A percentile compares a stretch with the other conserved stretches of the same genome.
Conservation (phyloP, 2,113 vertebrate species). For the Apus apus region DNA sequence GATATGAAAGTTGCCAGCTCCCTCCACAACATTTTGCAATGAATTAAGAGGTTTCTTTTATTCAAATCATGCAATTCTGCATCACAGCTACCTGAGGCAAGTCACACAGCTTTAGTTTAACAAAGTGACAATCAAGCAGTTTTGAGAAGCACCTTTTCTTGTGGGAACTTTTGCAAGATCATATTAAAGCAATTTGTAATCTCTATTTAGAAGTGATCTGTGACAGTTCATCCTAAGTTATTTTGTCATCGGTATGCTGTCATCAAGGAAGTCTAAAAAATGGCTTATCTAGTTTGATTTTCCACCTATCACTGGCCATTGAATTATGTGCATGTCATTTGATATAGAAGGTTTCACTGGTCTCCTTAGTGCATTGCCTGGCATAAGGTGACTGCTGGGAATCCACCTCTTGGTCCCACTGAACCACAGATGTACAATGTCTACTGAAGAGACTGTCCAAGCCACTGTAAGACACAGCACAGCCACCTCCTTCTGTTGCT, state of each 20-base stretch:
- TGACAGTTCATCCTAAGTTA: neutral
- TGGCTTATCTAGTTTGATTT: neutral
- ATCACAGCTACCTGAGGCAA: neutral
- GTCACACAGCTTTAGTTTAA: neutral
- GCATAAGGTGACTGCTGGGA: neutral
- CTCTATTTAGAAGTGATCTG: neutral
- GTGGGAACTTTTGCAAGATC: neutral
- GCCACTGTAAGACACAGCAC: accelerated
- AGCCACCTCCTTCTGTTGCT: neutral
- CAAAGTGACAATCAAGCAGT: neutral
- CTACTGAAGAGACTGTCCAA: neutral
- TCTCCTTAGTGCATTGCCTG: neutral
- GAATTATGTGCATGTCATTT: neutral
- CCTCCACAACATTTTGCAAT: neutral
- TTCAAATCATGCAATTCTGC: neutral
- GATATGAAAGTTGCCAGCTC: neutral
- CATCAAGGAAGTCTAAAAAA: neutral
- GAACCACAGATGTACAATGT: neutral
- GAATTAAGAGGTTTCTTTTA: neutral
- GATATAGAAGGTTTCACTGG: neutral
- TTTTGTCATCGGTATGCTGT: neutral
- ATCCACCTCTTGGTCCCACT: neutral
- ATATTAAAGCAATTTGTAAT: neutral
- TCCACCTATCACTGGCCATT: neutral
- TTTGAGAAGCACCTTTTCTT: neutral